Evolutionary conservation across 2,113 vertebrate species (phyloP).

Genomic region (Clarias batrachus): DNA sequence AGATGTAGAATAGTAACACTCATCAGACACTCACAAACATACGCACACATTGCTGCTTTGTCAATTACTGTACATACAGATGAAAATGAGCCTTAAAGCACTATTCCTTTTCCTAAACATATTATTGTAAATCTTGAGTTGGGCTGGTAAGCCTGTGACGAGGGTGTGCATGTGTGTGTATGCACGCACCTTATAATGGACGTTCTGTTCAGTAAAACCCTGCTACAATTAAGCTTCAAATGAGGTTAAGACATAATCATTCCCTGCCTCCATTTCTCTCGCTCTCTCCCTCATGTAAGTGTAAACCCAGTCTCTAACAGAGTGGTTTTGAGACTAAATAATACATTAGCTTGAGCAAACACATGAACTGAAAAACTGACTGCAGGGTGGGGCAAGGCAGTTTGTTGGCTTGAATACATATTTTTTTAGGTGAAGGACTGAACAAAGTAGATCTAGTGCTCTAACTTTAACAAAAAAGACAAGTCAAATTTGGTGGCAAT

Average conservation of each 20-base stretch:
- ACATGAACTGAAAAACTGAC: not conserved
- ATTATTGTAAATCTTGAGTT: conserved; percentile 44
- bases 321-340: conserved; percentile 35
- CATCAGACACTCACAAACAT: too few relatives aligned
- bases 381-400: not conserved
- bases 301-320: not conserved
- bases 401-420: not conserved
- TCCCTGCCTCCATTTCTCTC: not conserved
- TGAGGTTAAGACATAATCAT: conserved; percentile 4
- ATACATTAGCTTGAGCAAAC: conserved; percentile 33
- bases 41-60: not conserved
- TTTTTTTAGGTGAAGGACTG: not conserved
- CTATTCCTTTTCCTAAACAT: conserved; percentile 16
- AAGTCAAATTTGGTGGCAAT: not conserved
- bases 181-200: conserved; percentile 7
- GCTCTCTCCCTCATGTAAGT: not conserved
- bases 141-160: conserved; percentile 1
- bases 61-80: not conserved
- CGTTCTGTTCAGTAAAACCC: conserved; percentile 34
- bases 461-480: not conserved
- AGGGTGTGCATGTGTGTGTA: not conserved
- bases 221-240: conserved; percentile 19
- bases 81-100: not conserved
- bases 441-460: not conserved
- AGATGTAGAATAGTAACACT: too few relatives aligned